Conservation (phyloP, 2,797 vertebrate genomes). For the Otus scops region DNA sequence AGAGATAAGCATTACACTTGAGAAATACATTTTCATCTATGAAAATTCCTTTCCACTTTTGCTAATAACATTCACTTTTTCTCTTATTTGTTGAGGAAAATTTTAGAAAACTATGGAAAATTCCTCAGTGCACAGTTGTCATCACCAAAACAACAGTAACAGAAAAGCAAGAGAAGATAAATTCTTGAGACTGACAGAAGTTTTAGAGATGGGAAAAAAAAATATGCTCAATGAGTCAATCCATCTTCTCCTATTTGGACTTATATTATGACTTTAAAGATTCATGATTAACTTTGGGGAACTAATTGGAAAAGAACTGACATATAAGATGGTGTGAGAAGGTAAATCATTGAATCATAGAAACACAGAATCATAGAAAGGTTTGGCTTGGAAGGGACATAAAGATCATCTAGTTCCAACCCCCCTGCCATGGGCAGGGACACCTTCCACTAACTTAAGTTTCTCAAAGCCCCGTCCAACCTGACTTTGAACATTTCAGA, state of each 20-base stretch:
- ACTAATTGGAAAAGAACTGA: not conserved
- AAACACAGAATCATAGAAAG: no score
- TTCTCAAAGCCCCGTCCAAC: no score
- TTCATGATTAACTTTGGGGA: not conserved
- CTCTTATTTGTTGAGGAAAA: not conserved
- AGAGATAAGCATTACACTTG: not conserved
- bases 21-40: not conserved
- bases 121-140: not conserved
- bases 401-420: no score
- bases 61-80: not conserved
- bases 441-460: no score
- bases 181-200: not conserved
- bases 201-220: not conserved
- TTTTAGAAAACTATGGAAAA: not conserved
- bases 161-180: not conserved
- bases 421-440: no score
- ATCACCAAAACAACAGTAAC: not conserved
- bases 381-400: no score
- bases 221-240: accelerated
- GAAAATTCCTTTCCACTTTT: not conserved
- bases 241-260: not conserved
- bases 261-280: not conserved
- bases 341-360: not conserved
- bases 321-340: not conserved
- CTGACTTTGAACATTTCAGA: no score